A percentile compares a stretch with the other conserved stretches of the same genome.
Evolutionary conservation across 2,113 vertebrate genomes (phyloP).

Genomic region (Helogale parvula): DNA sequence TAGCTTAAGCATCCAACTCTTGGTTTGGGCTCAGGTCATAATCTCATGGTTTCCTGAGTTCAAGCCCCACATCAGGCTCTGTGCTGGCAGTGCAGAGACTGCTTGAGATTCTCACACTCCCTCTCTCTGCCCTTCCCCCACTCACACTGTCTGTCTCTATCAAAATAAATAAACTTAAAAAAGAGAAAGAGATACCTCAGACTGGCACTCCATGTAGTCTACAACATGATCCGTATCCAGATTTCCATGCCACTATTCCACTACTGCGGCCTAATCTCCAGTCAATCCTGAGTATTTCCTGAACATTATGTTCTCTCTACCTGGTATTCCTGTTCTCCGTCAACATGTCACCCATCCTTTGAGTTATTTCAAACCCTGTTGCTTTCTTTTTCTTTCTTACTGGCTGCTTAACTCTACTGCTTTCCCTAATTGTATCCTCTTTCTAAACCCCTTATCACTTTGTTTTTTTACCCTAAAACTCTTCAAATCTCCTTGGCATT

Average conservation of each 20-base stretch:
- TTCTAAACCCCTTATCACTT: neutral
- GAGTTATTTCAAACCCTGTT: neutral
- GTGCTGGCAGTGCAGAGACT: no score
- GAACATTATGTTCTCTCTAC: neutral
- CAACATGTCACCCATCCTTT: neutral
- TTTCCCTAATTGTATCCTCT: neutral
- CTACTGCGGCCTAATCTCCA: neutral
- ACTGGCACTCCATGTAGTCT: neutral
- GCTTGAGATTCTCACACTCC: no score
- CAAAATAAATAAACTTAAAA: no score
- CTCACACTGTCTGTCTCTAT: no score
- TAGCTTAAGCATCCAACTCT: no score
- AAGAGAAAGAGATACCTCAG: neutral
- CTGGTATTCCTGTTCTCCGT: neutral
- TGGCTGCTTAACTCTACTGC: neutral
- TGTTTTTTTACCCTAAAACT: neutral
- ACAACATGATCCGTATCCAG: neutral
- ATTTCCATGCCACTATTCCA: neutral
- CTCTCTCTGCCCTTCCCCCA: no score
- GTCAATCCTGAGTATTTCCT: neutral
- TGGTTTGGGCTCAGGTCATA: no score
- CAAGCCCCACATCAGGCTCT: no score
- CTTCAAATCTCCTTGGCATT: neutral
- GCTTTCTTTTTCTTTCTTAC: neutral
- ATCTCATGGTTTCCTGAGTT: no score